Evolutionary conservation across 2,888 invertebrate species (phyloP).

Genomic region (Megaustenia siamemsis): DNA sequence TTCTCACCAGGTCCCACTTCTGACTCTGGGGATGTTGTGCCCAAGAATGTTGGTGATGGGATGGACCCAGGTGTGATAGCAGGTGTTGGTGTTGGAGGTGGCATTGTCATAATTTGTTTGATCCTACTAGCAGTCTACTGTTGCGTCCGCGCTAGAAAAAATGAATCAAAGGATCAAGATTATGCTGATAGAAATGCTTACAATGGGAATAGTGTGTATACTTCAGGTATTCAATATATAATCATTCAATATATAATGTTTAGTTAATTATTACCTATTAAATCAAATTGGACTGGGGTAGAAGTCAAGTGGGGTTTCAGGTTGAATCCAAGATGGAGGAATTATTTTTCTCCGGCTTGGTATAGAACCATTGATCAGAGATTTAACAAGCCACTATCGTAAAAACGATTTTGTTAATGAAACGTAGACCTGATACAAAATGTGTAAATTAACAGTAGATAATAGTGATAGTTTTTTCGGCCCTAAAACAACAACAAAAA

Average conservation of each 20-base stretch:
- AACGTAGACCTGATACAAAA: too few species aligned
- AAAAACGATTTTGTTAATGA: too few species aligned
- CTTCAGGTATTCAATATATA: conserved; percentile 43
- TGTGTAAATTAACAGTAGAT: too few species aligned
- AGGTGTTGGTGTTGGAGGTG: conserved; percentile 55
- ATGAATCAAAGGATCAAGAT: conserved; percentile 9
- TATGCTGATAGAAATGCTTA: background rate
- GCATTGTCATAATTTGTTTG: conserved; percentile 52
- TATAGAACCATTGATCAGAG: too few species aligned
- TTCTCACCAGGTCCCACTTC: conserved; percentile 18
- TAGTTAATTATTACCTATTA: too few species aligned
- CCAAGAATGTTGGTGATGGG: conserved; percentile 13
- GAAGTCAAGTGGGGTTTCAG: too few species aligned
- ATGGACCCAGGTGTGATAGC: conserved; percentile 53
- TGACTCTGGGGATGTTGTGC: background rate
- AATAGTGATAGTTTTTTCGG: too few species aligned
- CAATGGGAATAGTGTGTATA: conserved; percentile 50
- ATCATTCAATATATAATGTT: background rate
- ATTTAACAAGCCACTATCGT: too few species aligned
- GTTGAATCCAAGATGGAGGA: too few species aligned
- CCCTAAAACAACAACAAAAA: too few species aligned
- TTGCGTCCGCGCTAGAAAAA: conserved; percentile 44
- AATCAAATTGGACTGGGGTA: too few species aligned
- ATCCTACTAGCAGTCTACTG: conserved; percentile 54
- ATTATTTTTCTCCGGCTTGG: too few species aligned